Conservation (phyloP, 2,888 invertebrate genomes). For the Caenorhabditis angaria region DNA sequence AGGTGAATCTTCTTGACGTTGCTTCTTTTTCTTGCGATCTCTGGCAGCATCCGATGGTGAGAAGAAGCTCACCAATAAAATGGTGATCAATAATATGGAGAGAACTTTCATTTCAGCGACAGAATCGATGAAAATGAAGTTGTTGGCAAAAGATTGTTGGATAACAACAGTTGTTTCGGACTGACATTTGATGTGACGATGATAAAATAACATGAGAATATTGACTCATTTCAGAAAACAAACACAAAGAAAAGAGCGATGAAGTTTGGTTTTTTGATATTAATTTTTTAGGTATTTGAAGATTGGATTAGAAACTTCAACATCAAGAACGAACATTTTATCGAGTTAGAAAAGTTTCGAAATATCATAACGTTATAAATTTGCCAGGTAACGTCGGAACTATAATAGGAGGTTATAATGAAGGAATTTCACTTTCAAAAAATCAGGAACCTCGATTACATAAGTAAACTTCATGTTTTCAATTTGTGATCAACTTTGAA, state of each 20-base stretch:
- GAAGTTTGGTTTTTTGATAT: not conserved
- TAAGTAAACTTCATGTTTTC: no score
- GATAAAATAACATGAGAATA: not conserved
- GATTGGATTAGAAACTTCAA: no score
- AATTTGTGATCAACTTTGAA: no score
- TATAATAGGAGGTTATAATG: no score
- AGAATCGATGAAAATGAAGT: not conserved
- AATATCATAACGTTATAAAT: no score
- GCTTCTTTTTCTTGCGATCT: constrained; percentile 33
- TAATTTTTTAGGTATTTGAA: no score
- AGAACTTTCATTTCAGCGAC: constrained; percentile 17
- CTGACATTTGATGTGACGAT: not conserved
- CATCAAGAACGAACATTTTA: no score
- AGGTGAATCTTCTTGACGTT: constrained; percentile 7
- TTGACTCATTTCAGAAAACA: not conserved
- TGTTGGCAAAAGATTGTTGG: not conserved
- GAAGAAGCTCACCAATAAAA: constrained; percentile 20
- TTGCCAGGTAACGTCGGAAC: no score
- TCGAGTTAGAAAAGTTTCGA: no score
- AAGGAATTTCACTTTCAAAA: no score
- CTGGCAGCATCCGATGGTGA: constrained; percentile 19
- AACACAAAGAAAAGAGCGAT: not conserved
- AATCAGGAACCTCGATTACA: no score
- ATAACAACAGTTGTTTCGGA: constrained; percentile 13
- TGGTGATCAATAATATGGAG: not conserved